Percentiles rank a stretch among this genome's conserved stretches.
phyloP scores from a whole-genome alignment of 2,797 vertebrate genomes.

The Ficedula albicollis region DNA sequence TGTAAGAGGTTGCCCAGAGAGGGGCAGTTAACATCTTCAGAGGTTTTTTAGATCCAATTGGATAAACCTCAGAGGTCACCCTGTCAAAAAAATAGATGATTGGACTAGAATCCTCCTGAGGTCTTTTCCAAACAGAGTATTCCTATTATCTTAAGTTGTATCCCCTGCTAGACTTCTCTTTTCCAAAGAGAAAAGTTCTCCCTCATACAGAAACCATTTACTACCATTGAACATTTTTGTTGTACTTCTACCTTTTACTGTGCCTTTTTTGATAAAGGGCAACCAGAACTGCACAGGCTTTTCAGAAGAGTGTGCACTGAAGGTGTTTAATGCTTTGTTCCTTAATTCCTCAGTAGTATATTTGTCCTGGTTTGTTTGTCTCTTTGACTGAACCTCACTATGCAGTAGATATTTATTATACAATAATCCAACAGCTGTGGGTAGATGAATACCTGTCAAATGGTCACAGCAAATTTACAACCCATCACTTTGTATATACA shows the following conservation, averaged over 20 bases:
- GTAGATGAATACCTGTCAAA: neutral
- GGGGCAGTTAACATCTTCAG: neutral
- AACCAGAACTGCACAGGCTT: neutral
- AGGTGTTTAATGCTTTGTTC: neutral
- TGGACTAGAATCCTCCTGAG: neutral
- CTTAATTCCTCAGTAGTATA: neutral
- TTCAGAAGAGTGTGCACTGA: neutral
- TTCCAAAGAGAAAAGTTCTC: neutral
- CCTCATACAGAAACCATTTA: neutral
- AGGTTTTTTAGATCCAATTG: neutral
- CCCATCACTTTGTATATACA: neutral
- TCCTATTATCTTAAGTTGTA: neutral
- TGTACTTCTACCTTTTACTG: neutral
- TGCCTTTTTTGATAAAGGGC: neutral
- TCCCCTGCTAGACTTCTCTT: neutral
- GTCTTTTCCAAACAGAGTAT: neutral
- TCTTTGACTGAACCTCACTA: neutral
- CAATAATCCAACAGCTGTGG: neutral
- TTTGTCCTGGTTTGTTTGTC: neutral
- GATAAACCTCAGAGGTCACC: neutral
- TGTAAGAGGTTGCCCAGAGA: neutral
- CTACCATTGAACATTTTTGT: neutral
- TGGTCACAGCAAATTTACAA: neutral
- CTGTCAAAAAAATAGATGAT: neutral
- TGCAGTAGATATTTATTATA: neutral